Evolutionary conservation across 2,888 invertebrate genomes (phyloP).

Genomic region (Tetragnatha montana): DNA sequence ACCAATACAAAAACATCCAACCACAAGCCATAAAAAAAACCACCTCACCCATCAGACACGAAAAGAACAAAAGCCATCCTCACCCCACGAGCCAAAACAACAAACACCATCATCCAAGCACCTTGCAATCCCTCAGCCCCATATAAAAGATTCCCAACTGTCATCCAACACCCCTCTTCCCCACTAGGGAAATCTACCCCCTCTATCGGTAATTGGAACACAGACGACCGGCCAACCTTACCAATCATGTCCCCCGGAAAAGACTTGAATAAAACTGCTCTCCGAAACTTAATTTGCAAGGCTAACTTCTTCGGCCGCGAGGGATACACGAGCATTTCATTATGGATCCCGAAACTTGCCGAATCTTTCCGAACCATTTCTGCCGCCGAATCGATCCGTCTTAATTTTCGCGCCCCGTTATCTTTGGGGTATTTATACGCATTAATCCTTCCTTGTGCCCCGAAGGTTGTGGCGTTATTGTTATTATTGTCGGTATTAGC

Average conservation of each 20-base stretch:
- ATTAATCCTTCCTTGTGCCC: neutral
- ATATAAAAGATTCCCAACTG: conserved; percentile 14
- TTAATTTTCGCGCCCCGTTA: neutral
- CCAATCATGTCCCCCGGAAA: conserved; percentile 34
- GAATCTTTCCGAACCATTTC: conserved; percentile 47
- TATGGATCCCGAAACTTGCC: conserved; percentile 8
- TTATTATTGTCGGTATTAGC: conserved; percentile 16
- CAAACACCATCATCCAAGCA: neutral
- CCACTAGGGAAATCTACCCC: neutral
- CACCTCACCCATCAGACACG: too few relatives aligned
- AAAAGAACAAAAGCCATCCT: neutral
- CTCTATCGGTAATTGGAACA: conserved; percentile 52
- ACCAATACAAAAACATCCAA: too few relatives aligned
- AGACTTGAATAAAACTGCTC: conserved; percentile 39
- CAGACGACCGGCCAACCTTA: conserved; percentile 25
- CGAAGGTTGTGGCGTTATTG: neutral
- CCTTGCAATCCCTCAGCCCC: neutral
- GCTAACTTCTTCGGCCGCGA: conserved; percentile 48
- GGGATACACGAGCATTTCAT: conserved; percentile 50
- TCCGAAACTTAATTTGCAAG: conserved; percentile 63
- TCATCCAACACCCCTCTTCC: conserved; percentile 31
- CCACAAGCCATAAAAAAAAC: too few relatives aligned
- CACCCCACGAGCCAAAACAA: neutral
- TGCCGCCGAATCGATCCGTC: conserved; percentile 25
- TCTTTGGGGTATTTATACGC: neutral